Evolutionary conservation across 2,113 vertebrate genomes (phyloP).

Genomic region (Actenoides lindsayi): DNA sequence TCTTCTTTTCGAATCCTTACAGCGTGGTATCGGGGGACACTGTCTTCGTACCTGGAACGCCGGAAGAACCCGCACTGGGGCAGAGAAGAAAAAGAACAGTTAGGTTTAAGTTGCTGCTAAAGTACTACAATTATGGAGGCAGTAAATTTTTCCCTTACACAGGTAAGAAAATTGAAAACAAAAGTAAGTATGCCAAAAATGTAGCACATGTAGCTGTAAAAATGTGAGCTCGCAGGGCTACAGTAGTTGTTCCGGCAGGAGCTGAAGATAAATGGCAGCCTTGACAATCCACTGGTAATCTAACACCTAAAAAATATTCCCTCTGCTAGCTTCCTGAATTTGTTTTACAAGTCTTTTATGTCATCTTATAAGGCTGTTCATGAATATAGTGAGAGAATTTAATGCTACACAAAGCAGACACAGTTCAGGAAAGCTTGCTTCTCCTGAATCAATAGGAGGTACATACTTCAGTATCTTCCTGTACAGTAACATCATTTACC

Average conservation of each 20-base stretch:
- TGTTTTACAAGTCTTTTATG: background rate
- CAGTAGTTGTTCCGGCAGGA: background rate
- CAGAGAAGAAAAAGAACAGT: background rate
- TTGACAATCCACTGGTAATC: background rate
- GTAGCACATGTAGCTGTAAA: background rate
- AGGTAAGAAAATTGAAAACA: slow-evolving; percentile 3
- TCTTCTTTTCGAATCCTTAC: slow-evolving; percentile 93
- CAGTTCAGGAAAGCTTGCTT: background rate
- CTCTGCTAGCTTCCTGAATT: background rate
- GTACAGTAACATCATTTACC: background rate
- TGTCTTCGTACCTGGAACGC: slow-evolving; percentile 91
- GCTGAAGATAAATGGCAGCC: background rate
- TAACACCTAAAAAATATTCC: background rate
- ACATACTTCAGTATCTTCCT: background rate
- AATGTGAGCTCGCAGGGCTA: background rate
- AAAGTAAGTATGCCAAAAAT: background rate
- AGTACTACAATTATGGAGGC: background rate
- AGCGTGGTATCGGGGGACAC: slow-evolving; percentile 91
- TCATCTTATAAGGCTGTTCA: background rate
- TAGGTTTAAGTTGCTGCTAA: background rate
- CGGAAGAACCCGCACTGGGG: slow-evolving; percentile 96
- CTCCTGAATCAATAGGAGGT: background rate
- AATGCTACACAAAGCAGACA: background rate
- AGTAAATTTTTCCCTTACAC: background rate
- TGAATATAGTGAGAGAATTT: background rate